These are phyloP conservation scores for Hydroisotoma schaefferi DNA, from an alignment of 2,888 invertebrate genomes.

Conservation along the genomic window DNA sequence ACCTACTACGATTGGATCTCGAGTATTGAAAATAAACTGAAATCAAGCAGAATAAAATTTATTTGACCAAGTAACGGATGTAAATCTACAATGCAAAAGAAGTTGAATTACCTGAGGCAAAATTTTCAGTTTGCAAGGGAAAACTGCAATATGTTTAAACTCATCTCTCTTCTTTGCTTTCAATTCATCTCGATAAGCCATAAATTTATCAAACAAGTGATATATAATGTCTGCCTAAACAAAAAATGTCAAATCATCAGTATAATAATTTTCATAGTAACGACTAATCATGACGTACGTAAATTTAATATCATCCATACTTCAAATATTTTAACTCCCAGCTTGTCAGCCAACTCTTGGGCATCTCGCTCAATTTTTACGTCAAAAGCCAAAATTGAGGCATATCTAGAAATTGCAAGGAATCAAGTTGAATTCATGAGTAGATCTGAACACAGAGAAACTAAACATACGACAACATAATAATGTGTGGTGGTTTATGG, in stretches of 20 bases:
- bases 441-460: neutral
- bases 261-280: neutral
- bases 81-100: neutral
- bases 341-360: conserved; percentile 90
- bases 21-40: conserved; percentile 94
- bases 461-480: conserved; percentile 6
- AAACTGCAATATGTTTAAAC: conserved; percentile 94
- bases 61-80: neutral
- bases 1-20: conserved; percentile 97
- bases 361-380: conserved; percentile 98
- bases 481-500: neutral
- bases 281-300: neutral
- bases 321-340: conserved; percentile 89
- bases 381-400: conserved; percentile 98
- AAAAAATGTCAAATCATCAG: neutral
- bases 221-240: conserved; percentile 94
- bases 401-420: conserved; percentile 62
- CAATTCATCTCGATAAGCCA: conserved; percentile 83
- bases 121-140: conserved; percentile 87
- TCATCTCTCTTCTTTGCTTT: conserved; percentile 89
- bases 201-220: conserved; percentile 98
- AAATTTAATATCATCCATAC: conserved; percentile 37
- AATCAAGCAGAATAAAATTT: conserved; percentile 10
- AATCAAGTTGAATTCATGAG: neutral
- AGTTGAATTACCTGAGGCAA: conserved; percentile 63